Evolutionary conservation across 2,797 vertebrate genomes (phyloP).

Genomic region (Protosalanx chinensis): DNA sequence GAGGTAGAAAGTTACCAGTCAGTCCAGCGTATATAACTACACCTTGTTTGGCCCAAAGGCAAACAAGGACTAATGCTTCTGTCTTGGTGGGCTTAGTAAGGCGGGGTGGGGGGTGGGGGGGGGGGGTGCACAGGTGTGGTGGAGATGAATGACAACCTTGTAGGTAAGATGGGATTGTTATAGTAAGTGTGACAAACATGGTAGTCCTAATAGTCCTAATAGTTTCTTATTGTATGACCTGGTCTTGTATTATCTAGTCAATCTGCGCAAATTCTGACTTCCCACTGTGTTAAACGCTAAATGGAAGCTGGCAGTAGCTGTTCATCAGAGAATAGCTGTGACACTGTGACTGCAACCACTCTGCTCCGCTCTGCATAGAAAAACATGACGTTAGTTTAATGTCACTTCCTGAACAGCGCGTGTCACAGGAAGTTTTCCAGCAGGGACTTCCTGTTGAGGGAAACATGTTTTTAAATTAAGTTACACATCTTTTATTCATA

Average conservation of each 20-base stretch:
- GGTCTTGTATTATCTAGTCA: too few species aligned
- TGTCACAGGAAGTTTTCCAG: background rate
- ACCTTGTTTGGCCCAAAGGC: background rate
- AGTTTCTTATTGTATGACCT: too few species aligned
- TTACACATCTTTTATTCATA: background rate
- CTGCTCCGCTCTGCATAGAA: slow-evolving; percentile 27
- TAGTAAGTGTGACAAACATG: too few species aligned
- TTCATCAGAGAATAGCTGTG: background rate
- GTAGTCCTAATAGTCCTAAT: too few species aligned
- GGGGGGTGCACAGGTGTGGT: background rate
- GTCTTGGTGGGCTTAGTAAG: background rate
- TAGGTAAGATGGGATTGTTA: background rate
- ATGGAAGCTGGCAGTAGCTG: background rate
- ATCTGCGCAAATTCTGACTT: too few species aligned
- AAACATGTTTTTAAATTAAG: background rate
- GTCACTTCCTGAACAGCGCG: background rate
- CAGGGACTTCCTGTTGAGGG: background rate
- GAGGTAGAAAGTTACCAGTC: background rate
- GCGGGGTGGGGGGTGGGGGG: slow-evolving; percentile 1
- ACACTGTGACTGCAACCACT: background rate
- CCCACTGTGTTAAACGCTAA: background rate
- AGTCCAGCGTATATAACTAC: background rate
- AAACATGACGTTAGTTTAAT: slow-evolving; percentile 20
- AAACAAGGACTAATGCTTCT: background rate
- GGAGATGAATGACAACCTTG: background rate